These are phyloP conservation scores for Rissa tridactyla DNA, from an alignment of 2,113 vertebrate species.

Conservation along the genomic window DNA sequence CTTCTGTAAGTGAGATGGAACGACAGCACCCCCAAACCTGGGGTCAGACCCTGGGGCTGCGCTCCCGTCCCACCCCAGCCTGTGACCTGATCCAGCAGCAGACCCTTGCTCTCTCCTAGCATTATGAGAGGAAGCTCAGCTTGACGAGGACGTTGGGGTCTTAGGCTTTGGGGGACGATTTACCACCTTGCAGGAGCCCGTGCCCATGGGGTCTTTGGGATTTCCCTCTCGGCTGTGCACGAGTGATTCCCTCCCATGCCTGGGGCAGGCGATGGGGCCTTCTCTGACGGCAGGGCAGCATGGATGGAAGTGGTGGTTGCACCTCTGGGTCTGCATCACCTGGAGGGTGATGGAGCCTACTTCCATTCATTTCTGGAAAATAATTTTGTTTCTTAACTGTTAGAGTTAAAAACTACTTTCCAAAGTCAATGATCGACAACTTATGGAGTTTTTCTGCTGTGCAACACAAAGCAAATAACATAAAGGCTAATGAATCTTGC, in stretches of 20 bases:
- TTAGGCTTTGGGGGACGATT: not conserved
- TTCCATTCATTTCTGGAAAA: not conserved
- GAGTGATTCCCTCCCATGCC: fast-evolving
- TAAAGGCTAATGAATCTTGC: not conserved
- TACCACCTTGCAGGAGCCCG: not conserved
- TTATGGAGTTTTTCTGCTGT: not conserved
- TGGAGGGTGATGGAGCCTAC: not conserved
- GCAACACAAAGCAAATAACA: not conserved
- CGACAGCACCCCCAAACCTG: not conserved
- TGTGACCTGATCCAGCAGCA: not conserved
- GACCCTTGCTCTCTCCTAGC: fast-evolving
- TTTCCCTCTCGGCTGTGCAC: not conserved
- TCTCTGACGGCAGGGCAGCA: not conserved
- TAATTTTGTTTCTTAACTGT: not conserved
- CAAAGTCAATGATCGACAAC: not conserved
- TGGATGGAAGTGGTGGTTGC: not conserved
- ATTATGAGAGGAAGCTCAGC: not conserved
- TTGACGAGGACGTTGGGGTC: not conserved
- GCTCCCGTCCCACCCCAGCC: fast-evolving
- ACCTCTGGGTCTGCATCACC: not conserved
- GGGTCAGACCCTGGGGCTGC: not conserved
- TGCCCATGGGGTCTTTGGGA: fast-evolving
- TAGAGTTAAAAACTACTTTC: not conserved
- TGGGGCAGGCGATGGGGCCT: not conserved
- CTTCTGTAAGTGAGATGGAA: not conserved